Conservation (phyloP, 1,140 invertebrate genomes). For the Aethina tumida region DNA sequence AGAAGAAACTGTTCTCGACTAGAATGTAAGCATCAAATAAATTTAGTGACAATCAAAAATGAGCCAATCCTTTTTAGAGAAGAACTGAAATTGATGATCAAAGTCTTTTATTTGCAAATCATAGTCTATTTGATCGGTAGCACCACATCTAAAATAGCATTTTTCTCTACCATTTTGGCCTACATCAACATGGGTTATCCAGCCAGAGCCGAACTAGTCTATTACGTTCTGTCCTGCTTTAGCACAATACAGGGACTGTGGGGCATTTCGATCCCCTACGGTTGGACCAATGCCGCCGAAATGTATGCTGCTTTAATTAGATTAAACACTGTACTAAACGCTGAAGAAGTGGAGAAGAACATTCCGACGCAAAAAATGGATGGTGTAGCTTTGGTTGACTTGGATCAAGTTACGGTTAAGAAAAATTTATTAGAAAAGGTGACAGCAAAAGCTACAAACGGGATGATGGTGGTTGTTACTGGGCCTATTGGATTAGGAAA, state of each 20-base stretch:
- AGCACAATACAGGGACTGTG: background rate
- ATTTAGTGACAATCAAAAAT: background rate
- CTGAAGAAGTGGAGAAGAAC: conserved; percentile 12
- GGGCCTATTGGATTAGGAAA: conserved; percentile 80
- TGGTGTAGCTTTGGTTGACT: conserved; percentile 6
- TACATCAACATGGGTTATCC: conserved; percentile 6
- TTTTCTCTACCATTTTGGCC: conserved; percentile 4
- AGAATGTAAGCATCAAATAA: conserved; percentile 11
- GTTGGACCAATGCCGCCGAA: conserved; percentile 46
- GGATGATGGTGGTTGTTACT: conserved; percentile 60
- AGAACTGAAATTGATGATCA: too few relatives aligned
- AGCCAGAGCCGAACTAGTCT: conserved; percentile 3
- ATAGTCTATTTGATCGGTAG: background rate
- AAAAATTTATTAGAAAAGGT: conserved; percentile 31
- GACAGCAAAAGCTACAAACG: conserved; percentile 45
- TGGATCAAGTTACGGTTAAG: conserved; percentile 49
- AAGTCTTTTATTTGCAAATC: too few relatives aligned
- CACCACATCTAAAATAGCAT: conserved; percentile 2
- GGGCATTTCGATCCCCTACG: conserved; percentile 1
- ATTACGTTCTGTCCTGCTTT: conserved; percentile 4
- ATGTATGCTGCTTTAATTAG: conserved; percentile 11
- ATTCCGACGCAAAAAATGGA: conserved; percentile 1
- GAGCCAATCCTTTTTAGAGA: background rate
- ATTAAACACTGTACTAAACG: conserved; percentile 13
- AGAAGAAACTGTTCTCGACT: conserved; percentile 43